These are phyloP conservation scores for Idaea aversata DNA, from an alignment of 2,888 invertebrate species.

Conservation along the genomic window DNA sequence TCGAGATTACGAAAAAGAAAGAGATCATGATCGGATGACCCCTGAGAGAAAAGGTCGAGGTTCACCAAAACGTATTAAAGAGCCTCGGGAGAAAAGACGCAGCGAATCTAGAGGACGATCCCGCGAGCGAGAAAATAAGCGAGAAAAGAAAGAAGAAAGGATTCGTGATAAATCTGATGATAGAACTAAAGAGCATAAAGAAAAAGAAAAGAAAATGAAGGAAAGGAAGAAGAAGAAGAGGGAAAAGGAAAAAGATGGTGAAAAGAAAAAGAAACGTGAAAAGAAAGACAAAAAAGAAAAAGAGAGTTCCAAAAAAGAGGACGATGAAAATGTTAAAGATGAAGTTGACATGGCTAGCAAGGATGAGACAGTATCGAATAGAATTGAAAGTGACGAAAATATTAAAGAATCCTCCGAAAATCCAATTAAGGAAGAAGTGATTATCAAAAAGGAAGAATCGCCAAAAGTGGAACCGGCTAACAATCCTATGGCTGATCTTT, in stretches of 20 bases:
- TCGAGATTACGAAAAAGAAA: slow-evolving; percentile 68
- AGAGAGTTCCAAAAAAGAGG: slow-evolving; percentile 52
- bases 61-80: slow-evolving; percentile 66
- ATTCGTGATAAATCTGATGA: slow-evolving; percentile 67
- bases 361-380: slow-evolving; percentile 24
- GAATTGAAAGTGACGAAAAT: slow-evolving; percentile 16
- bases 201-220: slow-evolving; percentile 78
- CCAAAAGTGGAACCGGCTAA: slow-evolving; percentile 33
- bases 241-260: slow-evolving; percentile 75
- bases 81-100: slow-evolving; percentile 63
- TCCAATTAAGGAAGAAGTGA: slow-evolving; percentile 26
- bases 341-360: slow-evolving; percentile 29
- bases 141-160: slow-evolving; percentile 78
- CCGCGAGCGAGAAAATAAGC: slow-evolving; percentile 75
- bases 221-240: slow-evolving; percentile 75
- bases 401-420: slow-evolving; percentile 21
- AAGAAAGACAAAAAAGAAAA: slow-evolving; percentile 80
- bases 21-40: slow-evolving; percentile 63
- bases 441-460: slow-evolving; percentile 27
- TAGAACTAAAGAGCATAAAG: slow-evolving; percentile 76
- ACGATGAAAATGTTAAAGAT: slow-evolving; percentile 43
- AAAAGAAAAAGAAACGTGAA: slow-evolving; percentile 76
- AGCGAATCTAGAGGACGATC: slow-evolving; percentile 72
- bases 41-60: slow-evolving; percentile 63
- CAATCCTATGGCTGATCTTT: slow-evolving; percentile 63